Evolutionary conservation across 2,113 vertebrate genomes (phyloP).

Genomic region (Eonycteris spelaea): DNA sequence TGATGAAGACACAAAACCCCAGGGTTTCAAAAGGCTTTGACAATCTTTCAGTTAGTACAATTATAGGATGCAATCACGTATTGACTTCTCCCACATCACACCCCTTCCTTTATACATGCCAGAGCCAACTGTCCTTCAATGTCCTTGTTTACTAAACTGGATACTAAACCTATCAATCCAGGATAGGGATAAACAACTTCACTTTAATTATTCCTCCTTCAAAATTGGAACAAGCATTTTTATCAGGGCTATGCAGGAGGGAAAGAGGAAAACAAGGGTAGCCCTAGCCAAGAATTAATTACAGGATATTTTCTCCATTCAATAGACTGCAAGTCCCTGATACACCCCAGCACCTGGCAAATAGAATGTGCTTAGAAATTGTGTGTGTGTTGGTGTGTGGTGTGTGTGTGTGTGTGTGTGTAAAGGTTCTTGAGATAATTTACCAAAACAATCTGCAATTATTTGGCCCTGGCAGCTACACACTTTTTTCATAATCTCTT

Average conservation of each 20-base stretch:
- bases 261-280: background rate
- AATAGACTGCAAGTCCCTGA: background rate
- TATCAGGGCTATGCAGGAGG: background rate
- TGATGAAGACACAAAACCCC: slow-evolving; percentile 40
- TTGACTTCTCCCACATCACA: background rate
- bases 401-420: background rate
- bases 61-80: background rate
- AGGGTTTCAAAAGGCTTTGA: slow-evolving; percentile 37
- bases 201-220: slow-evolving; percentile 40
- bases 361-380: background rate
- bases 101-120: background rate
- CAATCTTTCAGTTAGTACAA: slow-evolving; percentile 19
- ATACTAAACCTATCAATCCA: slow-evolving; percentile 10
- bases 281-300: slow-evolving; percentile 36
- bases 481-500: slow-evolving; percentile 2
- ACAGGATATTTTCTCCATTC: background rate
- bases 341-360: background rate
- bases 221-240: slow-evolving; percentile 11
- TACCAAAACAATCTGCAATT: slow-evolving; percentile 1
- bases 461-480: background rate
- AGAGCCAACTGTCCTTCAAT: background rate
- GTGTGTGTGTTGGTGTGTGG: background rate
- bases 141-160: slow-evolving; percentile 40
- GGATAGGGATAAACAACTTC: slow-evolving; percentile 1
- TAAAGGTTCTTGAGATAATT: background rate